Conservation (phyloP, 2,113 vertebrate genomes). For the Periophthalmodon schlosseri region DNA sequence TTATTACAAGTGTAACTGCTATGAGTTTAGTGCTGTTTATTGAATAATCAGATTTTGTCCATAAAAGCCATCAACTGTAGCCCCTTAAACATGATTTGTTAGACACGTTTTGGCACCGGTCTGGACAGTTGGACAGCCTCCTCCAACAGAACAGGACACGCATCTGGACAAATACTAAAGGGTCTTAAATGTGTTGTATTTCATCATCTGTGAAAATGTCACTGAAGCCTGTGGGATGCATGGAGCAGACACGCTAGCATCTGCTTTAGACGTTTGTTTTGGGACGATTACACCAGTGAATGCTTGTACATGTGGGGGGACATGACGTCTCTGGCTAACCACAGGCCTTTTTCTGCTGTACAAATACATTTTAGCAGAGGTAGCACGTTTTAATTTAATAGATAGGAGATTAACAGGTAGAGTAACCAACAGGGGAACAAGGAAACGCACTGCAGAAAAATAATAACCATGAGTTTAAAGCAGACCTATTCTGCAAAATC, state of each 20-base stretch:
- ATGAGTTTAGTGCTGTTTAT: conserved; percentile 3
- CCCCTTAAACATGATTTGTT: conserved; percentile 26
- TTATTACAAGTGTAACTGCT: neutral
- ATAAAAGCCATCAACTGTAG: neutral
- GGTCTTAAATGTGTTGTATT: conserved; percentile 21
- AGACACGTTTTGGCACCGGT: conserved; percentile 13
- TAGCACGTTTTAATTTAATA: no score
- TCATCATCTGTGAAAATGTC: conserved; percentile 22
- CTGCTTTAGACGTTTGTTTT: conserved; percentile 62
- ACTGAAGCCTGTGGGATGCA: conserved; percentile 37
- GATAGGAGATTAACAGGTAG: no score
- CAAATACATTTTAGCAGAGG: no score
- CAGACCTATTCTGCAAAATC: no score
- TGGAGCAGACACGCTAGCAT: conserved; percentile 37
- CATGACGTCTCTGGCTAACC: neutral
- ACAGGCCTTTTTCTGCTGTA: no score
- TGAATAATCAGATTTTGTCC: conserved; percentile 8
- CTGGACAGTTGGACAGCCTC: conserved; percentile 14
- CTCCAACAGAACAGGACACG: conserved; percentile 12
- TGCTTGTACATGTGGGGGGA: neutral
- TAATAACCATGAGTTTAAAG: no score
- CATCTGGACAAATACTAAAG: conserved; percentile 1
- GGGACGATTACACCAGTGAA: conserved; percentile 8
- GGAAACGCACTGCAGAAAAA: no score
- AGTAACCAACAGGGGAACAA: no score